Evolutionary conservation across 2,797 vertebrate genomes (phyloP).

Genomic region (Gypaetus barbatus): DNA sequence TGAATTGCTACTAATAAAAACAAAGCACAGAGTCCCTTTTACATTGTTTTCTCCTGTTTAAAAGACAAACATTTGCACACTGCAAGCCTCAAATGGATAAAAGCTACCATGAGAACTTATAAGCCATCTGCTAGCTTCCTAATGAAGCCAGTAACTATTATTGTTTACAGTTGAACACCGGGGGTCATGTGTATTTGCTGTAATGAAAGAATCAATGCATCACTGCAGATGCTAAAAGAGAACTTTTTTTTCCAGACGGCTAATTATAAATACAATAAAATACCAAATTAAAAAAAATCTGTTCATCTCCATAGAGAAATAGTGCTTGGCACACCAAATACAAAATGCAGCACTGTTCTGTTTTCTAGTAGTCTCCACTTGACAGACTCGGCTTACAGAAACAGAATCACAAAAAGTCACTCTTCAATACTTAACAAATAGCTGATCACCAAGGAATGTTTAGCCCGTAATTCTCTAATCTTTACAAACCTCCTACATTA

Average conservation of each 20-base stretch:
- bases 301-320: constrained; percentile 63
- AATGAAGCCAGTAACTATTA: constrained; percentile 78
- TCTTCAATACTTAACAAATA: constrained; percentile 1
- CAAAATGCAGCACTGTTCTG: constrained; percentile 13
- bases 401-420: constrained; percentile 25
- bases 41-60: constrained; percentile 71
- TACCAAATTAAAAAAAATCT: constrained; percentile 63
- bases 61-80: constrained; percentile 77
- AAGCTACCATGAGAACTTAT: constrained; percentile 76
- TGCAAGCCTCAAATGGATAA: constrained; percentile 74
- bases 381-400: constrained; percentile 24
- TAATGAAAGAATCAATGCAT: constrained; percentile 73
- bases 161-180: constrained; percentile 77
- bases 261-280: constrained; percentile 77
- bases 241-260: constrained; percentile 60
- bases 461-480: constrained; percentile 9
- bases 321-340: constrained; percentile 49
- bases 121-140: constrained; percentile 80
- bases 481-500: constrained; percentile 12
- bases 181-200: constrained; percentile 75
- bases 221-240: constrained; percentile 65
- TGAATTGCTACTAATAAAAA: constrained; percentile 67
- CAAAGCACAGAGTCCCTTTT: constrained; percentile 60
- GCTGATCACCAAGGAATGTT: constrained; percentile 15
- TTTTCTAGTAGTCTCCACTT: constrained; percentile 15